Base-by-base conservation (phyloP, 2,888 invertebrate genomes). In the Monoplex corrugatus region DNA sequence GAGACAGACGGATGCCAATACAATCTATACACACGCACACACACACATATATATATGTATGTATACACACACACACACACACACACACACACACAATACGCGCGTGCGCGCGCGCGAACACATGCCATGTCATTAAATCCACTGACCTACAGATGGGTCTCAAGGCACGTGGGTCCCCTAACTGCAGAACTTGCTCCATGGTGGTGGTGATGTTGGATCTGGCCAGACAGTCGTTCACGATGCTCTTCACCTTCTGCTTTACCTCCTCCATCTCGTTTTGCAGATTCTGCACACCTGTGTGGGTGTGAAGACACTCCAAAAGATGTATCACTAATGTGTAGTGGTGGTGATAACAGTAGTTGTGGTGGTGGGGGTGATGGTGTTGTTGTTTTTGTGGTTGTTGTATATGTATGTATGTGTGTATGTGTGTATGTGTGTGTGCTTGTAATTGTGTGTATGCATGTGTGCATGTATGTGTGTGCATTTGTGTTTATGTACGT, bases 191-290 rank as follows among this genome's bases (percentile, higher is more conserved):
- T 1, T 28, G 40, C 43, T 80, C 78, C 78, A 80, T 80, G 43
- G 78, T 80, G 43, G 8, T 13, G 78, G 35, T 28, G 78, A 80
- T 40, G 78, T 43, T 80, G 43, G 78, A 19, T 13, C 28, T 40
- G 78, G 78, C 40, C 78, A 80, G 78, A 10, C 78, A 80, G 40
- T 40, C 23, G 78, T 80, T 80, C 28, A 80, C 78, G 35, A 80
- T 32, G 78, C 8, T 23, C 78, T 32, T 80, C 78, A 80, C 78
- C 78, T 40, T 80, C 43, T 43, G 43, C 78, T 40, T 40, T 28
- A 80, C 40, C 78, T 80, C 78, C 38, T 38, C 40, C 78, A 80
- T 28, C 78, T 80, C 6, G 3, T 6, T 10, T 43, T 80, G 78
- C 40, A 43, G 3, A 3, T 19, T 8, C 43, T 40, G 40, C 43